Conservation (phyloP, 2,888 invertebrate genomes). For the Eustalomyia histrio region DNA sequence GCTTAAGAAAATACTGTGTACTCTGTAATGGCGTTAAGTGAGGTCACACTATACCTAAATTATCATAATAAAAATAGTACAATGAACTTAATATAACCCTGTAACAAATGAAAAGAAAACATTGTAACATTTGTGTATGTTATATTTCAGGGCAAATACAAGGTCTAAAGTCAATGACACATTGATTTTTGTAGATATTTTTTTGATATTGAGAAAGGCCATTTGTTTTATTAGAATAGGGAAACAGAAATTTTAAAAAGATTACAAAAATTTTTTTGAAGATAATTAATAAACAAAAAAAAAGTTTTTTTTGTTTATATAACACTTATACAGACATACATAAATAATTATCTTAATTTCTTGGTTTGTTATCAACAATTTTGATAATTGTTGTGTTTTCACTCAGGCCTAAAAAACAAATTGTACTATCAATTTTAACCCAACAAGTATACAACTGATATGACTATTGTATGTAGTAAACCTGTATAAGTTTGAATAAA, state of each 20-base stretch:
- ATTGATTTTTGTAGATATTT: neutral
- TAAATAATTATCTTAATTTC: constrained; percentile 21
- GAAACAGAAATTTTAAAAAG: constrained; percentile 26
- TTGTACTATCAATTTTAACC: too few relatives aligned
- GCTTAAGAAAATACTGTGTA: too few relatives aligned
- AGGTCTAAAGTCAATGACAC: constrained; percentile 24
- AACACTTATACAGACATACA: neutral
- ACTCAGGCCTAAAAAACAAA: too few relatives aligned
- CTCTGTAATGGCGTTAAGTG: too few relatives aligned
- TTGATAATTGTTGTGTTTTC: neutral
- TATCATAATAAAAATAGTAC: neutral
- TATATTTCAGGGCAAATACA: neutral
- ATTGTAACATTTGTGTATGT: constrained; percentile 38
- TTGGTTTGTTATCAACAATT: neutral
- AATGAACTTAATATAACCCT: constrained; percentile 34
- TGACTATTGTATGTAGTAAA: too few relatives aligned
- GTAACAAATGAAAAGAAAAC: constrained; percentile 17
- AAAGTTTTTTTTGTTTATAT: neutral
- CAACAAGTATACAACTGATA: too few relatives aligned
- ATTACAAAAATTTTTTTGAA: neutral
- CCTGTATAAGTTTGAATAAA: too few relatives aligned
- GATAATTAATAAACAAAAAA: neutral
- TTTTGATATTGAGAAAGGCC: constrained; percentile 61
- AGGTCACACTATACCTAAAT: too few relatives aligned
- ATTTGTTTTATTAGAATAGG: constrained; percentile 50